Conservation (phyloP, 2,888 invertebrate genomes). For the Epinotia nisella region DNA sequence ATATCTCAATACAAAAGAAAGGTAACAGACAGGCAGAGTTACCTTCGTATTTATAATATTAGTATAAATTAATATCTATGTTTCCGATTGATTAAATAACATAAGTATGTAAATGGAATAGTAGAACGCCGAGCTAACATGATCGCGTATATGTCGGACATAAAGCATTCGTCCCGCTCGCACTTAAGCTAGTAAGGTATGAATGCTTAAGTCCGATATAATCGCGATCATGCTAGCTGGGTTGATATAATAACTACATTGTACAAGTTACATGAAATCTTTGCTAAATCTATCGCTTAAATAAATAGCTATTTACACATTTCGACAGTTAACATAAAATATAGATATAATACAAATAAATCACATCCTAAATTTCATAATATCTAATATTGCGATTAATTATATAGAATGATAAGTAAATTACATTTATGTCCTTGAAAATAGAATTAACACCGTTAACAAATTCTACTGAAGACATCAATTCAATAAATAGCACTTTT, state of each 20-base stretch:
- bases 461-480: neutral
- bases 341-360: neutral
- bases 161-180: too few species aligned
- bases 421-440: neutral
- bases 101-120: too few species aligned
- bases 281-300: neutral
- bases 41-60: too few species aligned
- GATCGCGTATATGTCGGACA: too few species aligned
- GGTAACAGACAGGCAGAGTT: too few species aligned
- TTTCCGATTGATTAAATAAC: too few species aligned
- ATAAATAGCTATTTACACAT: slow-evolving; percentile 4
- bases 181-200: too few species aligned
- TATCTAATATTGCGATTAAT: neutral
- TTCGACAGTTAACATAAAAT: neutral
- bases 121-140: too few species aligned
- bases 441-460: neutral
- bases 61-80: too few species aligned
- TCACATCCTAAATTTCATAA: neutral
- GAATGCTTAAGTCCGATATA: too few species aligned
- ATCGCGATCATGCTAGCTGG: too few species aligned
- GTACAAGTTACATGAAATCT: neutral
- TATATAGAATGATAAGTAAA: neutral
- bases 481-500: neutral
- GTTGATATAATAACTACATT: neutral
- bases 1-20: too few species aligned